phyloP scores from a whole-genome alignment of 2,888 invertebrate species.

The Lucinisca nassula region DNA sequence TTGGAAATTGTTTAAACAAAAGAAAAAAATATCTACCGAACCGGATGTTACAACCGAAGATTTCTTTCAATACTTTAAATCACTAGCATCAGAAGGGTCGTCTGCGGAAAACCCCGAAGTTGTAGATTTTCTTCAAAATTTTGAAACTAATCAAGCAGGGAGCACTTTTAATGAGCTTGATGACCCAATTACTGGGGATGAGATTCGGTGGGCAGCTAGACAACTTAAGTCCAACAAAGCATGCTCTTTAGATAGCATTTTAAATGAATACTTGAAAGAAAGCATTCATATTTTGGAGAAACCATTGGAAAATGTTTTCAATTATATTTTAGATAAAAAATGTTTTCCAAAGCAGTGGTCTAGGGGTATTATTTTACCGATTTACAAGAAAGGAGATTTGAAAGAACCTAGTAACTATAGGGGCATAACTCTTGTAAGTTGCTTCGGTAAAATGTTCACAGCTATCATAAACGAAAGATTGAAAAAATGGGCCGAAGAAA shows the following conservation, averaged over 20 bases:
- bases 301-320: constrained; percentile 25
- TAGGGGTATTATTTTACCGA: constrained; percentile 45
- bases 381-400: constrained; percentile 45
- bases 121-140: neutral
- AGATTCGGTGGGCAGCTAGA: neutral
- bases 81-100: neutral
- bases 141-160: neutral
- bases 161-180: neutral
- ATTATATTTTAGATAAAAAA: constrained; percentile 21
- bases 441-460: constrained; percentile 46
- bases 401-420: constrained; percentile 43
- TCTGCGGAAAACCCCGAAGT: neutral
- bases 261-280: constrained; percentile 18
- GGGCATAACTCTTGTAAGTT: constrained; percentile 20
- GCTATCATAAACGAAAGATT: constrained; percentile 42
- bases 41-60: neutral
- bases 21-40: neutral
- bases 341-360: constrained; percentile 41
- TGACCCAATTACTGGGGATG: neutral
- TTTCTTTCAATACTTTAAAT: neutral
- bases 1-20: neutral
- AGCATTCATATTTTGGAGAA: constrained; percentile 1
- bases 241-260: neutral
- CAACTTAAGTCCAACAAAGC: neutral
- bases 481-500: constrained; percentile 24